Conservation (phyloP, 2,797 vertebrate genomes). For the Galaxias olidus region DNA sequence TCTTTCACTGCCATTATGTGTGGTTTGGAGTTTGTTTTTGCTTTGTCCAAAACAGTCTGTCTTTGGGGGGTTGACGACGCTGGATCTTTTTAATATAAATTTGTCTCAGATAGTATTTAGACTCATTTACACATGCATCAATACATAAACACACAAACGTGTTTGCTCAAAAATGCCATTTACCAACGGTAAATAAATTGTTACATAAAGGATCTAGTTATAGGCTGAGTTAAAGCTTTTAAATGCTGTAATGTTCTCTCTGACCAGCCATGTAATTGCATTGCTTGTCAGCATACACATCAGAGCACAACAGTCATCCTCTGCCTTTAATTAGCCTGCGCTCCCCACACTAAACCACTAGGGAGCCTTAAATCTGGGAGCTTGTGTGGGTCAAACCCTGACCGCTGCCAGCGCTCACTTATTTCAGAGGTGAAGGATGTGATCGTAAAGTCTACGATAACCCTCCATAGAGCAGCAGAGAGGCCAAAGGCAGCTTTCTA, state of each 20-base stretch:
- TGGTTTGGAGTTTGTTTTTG: constrained; percentile 67
- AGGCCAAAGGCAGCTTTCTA: constrained; percentile 35
- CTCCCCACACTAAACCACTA: constrained; percentile 48
- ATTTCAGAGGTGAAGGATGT: constrained; percentile 60
- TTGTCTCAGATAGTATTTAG: no score
- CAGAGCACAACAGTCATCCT: constrained; percentile 69
- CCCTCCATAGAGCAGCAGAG: constrained; percentile 24
- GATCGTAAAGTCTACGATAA: constrained; percentile 59
- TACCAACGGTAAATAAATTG: constrained; percentile 47
- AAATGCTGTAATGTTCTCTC: constrained; percentile 68
- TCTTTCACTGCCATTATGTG: constrained; percentile 63
- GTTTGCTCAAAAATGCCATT: neutral
- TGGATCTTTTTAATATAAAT: no score
- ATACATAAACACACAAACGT: neutral
- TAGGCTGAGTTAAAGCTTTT: constrained; percentile 60
- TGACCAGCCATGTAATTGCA: constrained; percentile 70
- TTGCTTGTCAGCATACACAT: constrained; percentile 70
- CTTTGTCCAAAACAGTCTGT: constrained; percentile 43
- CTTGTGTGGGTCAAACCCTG: constrained; percentile 41
- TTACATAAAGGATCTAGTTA: constrained; percentile 54
- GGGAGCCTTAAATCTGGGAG: constrained; percentile 53
- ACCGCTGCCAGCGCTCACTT: constrained; percentile 43
- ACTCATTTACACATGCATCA: neutral
- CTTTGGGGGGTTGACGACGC: no score
- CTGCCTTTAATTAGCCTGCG: constrained; percentile 70